Conservation (phyloP, 2,113 vertebrate genomes). For the Castor canadensis region DNA sequence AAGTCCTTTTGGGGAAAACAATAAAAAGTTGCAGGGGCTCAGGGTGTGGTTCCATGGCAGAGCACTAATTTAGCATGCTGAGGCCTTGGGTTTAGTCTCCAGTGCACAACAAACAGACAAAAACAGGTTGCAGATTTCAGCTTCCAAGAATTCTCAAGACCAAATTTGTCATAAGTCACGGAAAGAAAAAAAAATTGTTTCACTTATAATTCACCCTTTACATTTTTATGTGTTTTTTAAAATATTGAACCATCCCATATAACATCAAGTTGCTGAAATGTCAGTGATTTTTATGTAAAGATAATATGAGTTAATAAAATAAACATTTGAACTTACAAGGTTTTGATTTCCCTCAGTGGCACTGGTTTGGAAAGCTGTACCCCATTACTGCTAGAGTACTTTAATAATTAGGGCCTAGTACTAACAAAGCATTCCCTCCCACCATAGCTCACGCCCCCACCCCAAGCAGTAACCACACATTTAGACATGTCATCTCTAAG, state of each 20-base stretch:
- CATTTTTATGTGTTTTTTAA: background rate
- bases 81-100: background rate
- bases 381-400: background rate
- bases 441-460: accelerated
- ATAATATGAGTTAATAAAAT: background rate
- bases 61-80: too few relatives aligned
- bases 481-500: background rate
- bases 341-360: background rate
- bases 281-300: background rate
- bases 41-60: too few relatives aligned
- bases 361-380: background rate
- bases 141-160: background rate
- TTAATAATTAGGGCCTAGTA: background rate
- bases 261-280: background rate
- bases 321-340: background rate
- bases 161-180: background rate
- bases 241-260: background rate
- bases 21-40: background rate
- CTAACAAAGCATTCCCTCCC: background rate
- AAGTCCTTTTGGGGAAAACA: background rate
- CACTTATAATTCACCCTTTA: background rate
- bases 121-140: background rate
- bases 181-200: background rate
- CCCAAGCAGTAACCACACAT: background rate
- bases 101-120: background rate